Base-by-base conservation (phyloP, 2,113 vertebrate genomes). In the Epinephelus lanceolatus region DNA sequence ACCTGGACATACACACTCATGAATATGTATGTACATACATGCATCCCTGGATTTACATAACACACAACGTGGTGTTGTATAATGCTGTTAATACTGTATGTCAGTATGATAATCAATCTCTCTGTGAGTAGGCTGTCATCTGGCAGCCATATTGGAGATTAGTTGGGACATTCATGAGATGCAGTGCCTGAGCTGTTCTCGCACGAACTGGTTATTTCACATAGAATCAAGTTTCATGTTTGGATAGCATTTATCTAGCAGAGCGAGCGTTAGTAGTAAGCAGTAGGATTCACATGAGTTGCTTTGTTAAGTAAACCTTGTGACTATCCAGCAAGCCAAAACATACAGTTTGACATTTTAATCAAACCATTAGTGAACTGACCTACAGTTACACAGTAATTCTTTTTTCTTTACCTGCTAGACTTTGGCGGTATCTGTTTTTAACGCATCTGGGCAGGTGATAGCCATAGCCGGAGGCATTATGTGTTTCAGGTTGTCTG, bases 1-100 rank as follows among this genome's bases (percentile, higher is more conserved):
- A 84, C 78, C 78, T 81, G 65, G 8, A 52, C 57, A 76, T 33
- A 76, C 60, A 70, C 52, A 33, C 57, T 49, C 42, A 55, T 49
- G 25, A 15, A 62, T 51, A n/a, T 9, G 30, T 4, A 57, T 47
- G 27, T 21, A 25, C 37, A 56, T 42, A 27, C 67, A 17, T 59
- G 37, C 11, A 23, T n/a, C 6, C 45, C 0, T 14, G 2, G 6
- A 57, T 70, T 68, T 33, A 51, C 18, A 47, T 37, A 18, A 30
- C 19, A 37, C 33, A 49, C 6, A 61, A 23, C 25, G 47, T 19
- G 11, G 2, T 49, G 15, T 27, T 47, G 47, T n/a, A 15, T 56
- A 0, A 23, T 37, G 11, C 40, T 45, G 23, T 55, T 45, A 10
- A 49, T 40, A n/a, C 61, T 76, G 30, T 62, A 37, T 63, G 45